phyloP scores from a whole-genome alignment of 2,888 invertebrate species.

The Dasypolia templi region DNA sequence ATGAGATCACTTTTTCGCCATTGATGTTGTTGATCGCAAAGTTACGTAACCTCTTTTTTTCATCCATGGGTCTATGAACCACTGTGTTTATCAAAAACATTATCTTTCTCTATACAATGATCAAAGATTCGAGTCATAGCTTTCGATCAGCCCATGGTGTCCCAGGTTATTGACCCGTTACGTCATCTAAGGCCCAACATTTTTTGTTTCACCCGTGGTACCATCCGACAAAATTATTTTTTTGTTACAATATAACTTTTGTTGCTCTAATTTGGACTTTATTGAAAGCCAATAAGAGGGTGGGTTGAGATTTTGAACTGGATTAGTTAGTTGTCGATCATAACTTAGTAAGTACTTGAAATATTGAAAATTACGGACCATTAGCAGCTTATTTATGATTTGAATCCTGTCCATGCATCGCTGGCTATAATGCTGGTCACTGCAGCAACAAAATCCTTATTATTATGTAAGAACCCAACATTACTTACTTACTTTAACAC shows the following conservation, averaged over 20 bases:
- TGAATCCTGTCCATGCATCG: neutral
- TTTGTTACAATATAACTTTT: constrained; percentile 61
- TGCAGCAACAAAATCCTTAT: neutral
- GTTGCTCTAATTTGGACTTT: constrained; percentile 48
- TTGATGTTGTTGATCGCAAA: neutral
- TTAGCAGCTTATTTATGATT: constrained; percentile 23
- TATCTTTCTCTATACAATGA: constrained; percentile 62
- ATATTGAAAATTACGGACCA: constrained; percentile 40
- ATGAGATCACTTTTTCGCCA: constrained; percentile 10
- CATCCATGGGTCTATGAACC: constrained; percentile 65
- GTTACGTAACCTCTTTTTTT: constrained; percentile 29
- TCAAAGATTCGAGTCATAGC: constrained; percentile 79
- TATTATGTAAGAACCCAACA: neutral
- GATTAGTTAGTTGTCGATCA: constrained; percentile 22
- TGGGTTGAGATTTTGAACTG: neutral
- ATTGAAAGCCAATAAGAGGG: neutral
- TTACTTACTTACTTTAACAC: neutral
- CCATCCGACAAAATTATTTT: constrained; percentile 68
- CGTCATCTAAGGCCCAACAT: constrained; percentile 83
- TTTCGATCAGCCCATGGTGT: constrained; percentile 77
- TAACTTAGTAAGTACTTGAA: constrained; percentile 49
- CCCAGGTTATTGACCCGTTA: constrained; percentile 80
- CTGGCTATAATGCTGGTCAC: neutral
- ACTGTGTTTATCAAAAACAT: constrained; percentile 62
- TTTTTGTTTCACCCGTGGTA: constrained; percentile 75